phyloP scores from a whole-genome alignment of 1,140 invertebrate genomes.

The Drosophila erecta region DNA sequence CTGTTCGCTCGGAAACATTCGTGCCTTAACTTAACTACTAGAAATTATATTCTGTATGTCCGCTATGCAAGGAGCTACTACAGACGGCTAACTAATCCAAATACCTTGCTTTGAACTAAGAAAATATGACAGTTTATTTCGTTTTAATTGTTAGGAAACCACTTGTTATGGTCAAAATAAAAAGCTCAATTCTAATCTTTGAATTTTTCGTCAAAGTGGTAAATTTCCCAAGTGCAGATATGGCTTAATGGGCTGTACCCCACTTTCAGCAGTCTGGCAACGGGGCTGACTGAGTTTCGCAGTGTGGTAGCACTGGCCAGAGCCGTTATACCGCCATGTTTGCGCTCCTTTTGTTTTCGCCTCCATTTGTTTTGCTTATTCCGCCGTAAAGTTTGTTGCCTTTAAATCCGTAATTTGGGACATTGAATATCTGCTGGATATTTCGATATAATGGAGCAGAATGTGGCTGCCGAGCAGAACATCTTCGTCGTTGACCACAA shows the following conservation, averaged over 20 bases:
- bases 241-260: too few relatives aligned
- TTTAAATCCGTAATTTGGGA: neutral
- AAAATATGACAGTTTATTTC: neutral
- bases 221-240: too few relatives aligned
- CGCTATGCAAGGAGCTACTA: neutral
- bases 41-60: neutral
- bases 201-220: too few relatives aligned
- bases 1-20: neutral
- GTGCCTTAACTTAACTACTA: neutral
- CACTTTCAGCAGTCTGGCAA: conserved; percentile 1
- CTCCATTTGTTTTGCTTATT: neutral
- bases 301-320: neutral
- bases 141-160: neutral
- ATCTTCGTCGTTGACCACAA: conserved; percentile 31
- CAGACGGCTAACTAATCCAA: neutral
- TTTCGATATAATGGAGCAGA: conserved; percentile 24
- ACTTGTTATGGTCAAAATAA: too few relatives aligned
- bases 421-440: neutral
- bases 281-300: neutral
- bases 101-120: neutral
- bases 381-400: neutral
- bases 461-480: conserved; percentile 9
- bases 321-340: conserved; percentile 30
- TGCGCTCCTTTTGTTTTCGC: conserved; percentile 16
- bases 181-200: too few relatives aligned